Base-by-base conservation (phyloP, 2,113 vertebrate species). In the Mirounga angustirostris region DNA sequence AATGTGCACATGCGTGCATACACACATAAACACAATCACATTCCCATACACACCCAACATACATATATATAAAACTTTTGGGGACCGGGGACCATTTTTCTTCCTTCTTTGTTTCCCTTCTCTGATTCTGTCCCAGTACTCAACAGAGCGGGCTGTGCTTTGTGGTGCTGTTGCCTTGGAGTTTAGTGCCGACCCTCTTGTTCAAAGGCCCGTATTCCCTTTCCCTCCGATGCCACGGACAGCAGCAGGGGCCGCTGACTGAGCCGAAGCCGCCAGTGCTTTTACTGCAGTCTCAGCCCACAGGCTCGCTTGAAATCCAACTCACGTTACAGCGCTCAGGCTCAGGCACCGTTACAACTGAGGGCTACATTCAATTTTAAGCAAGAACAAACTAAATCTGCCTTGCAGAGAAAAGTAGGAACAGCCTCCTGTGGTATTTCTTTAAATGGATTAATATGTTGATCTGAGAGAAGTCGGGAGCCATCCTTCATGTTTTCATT, bases 361-460 rank as follows among this genome's bases (percentile, higher is more conserved):
- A 98, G 97, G 98, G 58, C 92, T 81, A 56, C 7, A 40, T 96
- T 98, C 97, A 61, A 74, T 98, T 94, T 91, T 96, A 80, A 98
- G 76, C 74, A 97, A 98, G 61, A 97, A 97, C 46, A 65, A 85
- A 97, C 82, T 91, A 97, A 98, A 97, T 97, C 24, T 93, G 59
- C 93, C 96, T 95, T 97, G 91, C 97, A 73, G 91, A 94, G 85
- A 87, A 95, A 97, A 85, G 69, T 22, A 84, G 54, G 54, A 82
- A 18, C 28, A 86, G 83, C 74, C 94, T 89, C 95, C 96, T 97
- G 10, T 4, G 94, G 87, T 80, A 82, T 95, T 98, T 93, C 82
- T 89, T 89, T 79, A 95, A 91, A 67, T 0, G 0, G 16, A 83
- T 58, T 97, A 95, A 92, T 87, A 92, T 59, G 69, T 97, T 97